Evolutionary conservation across 1,140 invertebrate genomes (phyloP).

Genomic region (Sipha flava): DNA sequence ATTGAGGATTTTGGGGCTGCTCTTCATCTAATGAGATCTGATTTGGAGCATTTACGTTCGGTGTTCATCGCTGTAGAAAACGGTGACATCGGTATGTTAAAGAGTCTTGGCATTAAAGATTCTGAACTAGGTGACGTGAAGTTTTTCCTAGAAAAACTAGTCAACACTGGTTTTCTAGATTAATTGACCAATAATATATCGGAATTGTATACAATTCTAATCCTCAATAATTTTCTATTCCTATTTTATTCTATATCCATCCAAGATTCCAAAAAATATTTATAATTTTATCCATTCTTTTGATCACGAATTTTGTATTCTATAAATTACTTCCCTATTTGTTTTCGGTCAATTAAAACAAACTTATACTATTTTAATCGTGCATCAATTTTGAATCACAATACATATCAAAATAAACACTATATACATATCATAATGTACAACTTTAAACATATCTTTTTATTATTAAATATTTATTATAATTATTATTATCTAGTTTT

Average conservation of each 20-base stretch:
- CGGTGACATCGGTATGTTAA: slow-evolving; percentile 85
- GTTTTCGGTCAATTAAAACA: not conserved
- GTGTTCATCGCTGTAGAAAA: slow-evolving; percentile 96
- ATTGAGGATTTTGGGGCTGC: slow-evolving; percentile 87
- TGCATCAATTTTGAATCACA: not conserved
- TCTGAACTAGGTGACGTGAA: slow-evolving; percentile 93
- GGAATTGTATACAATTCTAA: slow-evolving; percentile 6
- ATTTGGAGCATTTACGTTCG: slow-evolving; percentile 82
- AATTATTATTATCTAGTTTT: slow-evolving; percentile 18
- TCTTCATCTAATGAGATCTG: slow-evolving; percentile 73
- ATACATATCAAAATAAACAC: not conserved
- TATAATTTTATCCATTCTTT: not conserved
- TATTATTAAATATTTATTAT: slow-evolving; percentile 9
- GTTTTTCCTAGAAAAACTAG: slow-evolving; percentile 92
- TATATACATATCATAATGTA: slow-evolving; percentile 7
- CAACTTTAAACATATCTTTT: slow-evolving; percentile 30
- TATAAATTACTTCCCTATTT: not conserved
- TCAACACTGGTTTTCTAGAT: slow-evolving; percentile 93
- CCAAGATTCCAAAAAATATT: not conserved
- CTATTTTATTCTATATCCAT: slow-evolving; percentile 11
- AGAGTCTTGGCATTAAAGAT: slow-evolving; percentile 88
- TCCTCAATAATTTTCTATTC: slow-evolving; percentile 24
- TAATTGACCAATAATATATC: slow-evolving; percentile 42
- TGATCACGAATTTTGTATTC: not conserved
- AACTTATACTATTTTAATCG: slow-evolving; percentile 9